Evolutionary conservation across 2,888 invertebrate species (phyloP), one percentile per base, ranked within the genome.

Genomic region (Trachelus troglodyta): DNA sequence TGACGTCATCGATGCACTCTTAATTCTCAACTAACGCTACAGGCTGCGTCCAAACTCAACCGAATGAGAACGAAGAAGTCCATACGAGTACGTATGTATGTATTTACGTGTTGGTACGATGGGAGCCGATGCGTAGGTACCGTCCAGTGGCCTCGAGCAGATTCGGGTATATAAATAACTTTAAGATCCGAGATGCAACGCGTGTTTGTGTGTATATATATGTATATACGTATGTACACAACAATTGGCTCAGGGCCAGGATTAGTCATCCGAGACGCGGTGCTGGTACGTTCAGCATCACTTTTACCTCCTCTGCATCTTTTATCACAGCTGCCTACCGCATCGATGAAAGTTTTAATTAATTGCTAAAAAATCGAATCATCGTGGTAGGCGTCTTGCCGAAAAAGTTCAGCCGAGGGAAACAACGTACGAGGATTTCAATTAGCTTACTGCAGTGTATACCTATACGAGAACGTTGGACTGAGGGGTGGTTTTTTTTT

Each of bases 101-200:
- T 12, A 3, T 35, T 35, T 23, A 9, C 56, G 56, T 56, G 23
- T 23, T 23, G 9, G 23, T 23, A 23, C 15, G 9, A 23, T 23
- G 23, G 56, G 23, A 56, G 56, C 9, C 56, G 23, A 56, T 56
- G 56, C 56, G 56, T 56, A 23, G 56, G 56, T 56, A 56, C 56
- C 56, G 56, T 56, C 56, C 56, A 56, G 56, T n/a, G 73, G 56
- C 75, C 83, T 79, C 82, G 74, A 79, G 79, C 80, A 80, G 84
- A 85, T 87, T 83, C 81, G 82, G 87, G 76, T 87, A 87, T 56
- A 56, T 87, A 87, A 87, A 87, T 87, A 87, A 87, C 87, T 84
- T 82, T 79, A 81, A 82, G 84, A 81, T 75, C 74, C 77, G 79
- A 77, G 76, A 80, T 76, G 34, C 74, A 37, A 56, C 77, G 74